phyloP scores from a whole-genome alignment of 64 coral and sea anemone species.

The Actinia tenebrosa region DNA sequence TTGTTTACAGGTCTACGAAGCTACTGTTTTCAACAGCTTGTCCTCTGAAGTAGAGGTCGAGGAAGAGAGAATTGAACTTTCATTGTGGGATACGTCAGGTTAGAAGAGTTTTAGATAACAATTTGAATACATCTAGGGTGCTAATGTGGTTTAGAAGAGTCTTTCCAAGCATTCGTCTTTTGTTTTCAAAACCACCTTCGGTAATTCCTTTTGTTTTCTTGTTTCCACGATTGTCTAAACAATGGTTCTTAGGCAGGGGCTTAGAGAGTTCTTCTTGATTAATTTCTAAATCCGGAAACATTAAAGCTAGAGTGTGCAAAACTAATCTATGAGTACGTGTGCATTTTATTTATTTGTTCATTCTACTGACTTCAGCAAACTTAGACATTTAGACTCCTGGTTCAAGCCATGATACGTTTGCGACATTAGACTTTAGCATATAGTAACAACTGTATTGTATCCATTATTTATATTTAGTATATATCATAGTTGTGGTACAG shows the following conservation, averaged over 20 bases:
- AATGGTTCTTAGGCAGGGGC: not conserved
- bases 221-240: not conserved
- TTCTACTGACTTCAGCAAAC: not conserved
- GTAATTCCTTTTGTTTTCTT: not conserved
- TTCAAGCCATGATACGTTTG: not conserved
- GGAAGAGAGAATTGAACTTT: conserved; percentile 14
- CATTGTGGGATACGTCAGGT: conserved; percentile 31
- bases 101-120: not conserved
- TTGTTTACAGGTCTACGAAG: conserved; percentile 23
- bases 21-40: conserved; percentile 28
- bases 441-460: too few relatives aligned
- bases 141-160: not conserved
- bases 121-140: not conserved
- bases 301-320: not conserved
- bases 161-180: not conserved
- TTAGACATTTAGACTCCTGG: not conserved
- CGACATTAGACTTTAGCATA: not conserved
- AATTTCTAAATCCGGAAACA: not conserved
- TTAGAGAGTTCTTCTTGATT: not conserved
- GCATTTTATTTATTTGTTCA: not conserved
- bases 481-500: too few relatives aligned
- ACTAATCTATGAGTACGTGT: not conserved
- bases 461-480: too few relatives aligned
- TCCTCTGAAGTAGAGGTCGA: conserved; percentile 25
- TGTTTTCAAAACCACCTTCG: not conserved